Base-by-base conservation (phyloP, 2,113 vertebrate species). In the Acrocephalus kingi region DNA sequence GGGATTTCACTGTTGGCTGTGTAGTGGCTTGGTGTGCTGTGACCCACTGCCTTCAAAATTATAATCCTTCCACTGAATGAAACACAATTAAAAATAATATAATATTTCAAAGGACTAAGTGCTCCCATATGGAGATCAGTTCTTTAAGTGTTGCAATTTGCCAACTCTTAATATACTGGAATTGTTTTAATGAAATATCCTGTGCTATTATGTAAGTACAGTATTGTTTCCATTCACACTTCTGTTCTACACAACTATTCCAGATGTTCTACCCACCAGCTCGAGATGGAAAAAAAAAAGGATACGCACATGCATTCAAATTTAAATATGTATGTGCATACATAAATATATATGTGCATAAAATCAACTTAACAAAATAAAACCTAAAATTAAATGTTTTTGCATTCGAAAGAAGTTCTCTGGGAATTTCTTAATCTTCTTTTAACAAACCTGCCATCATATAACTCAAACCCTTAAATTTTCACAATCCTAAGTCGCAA, bases 401-500 rank as follows among this genome's bases (percentile, higher is more conserved):
- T 83, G 85, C 74, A 78, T 96, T 97, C 96, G 97, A 95, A 81
- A 92, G 78, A 96, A 85, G 46, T 81, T 96, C 83, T 88, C 46
- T 51, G 73, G 77, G 76, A 79, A 91, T 46, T 77, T 73, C 90
- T 94, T 95, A 91, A 96, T 90, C 96, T 94, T 96, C 88, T 93
- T 89, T 96, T 94, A 96, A 96, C 21, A 84, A 96, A 96, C 49
- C 71, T 95, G 79, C 85, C 91, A 94, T 96, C 94, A 63, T 90
- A 81, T 96, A 97, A 97, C 91, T 96, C 94, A 96, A 94, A 87
- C 56, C 81, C 89, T 91, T 97, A 96, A 97, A 96, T 96, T 97
- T 97, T 95, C 96, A 95, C 94, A 97, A 94, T 96, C 96, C 87
- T 95, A 97, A 90, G 31, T 52, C 97, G 95, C 48, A 98, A 97